Conservation (phyloP, 2,888 invertebrate genomes). For the Pachydiplax longipennis region DNA sequence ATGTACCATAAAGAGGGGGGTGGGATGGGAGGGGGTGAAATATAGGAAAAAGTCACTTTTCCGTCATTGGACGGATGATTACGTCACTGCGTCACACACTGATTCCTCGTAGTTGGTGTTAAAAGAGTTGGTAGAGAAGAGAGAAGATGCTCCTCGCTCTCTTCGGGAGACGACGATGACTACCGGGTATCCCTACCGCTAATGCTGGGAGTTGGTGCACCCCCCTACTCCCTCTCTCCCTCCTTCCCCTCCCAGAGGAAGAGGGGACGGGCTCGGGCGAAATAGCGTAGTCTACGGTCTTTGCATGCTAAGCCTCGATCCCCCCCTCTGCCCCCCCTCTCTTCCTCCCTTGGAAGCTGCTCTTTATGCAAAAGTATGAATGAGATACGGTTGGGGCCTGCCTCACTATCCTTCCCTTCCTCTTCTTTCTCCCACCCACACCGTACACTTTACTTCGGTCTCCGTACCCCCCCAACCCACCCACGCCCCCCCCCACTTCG, state of each 20-base stretch:
- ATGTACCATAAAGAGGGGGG: not conserved
- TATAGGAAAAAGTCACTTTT: constrained; percentile 52
- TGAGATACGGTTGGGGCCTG: constrained; percentile 61
- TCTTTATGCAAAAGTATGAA: constrained; percentile 70
- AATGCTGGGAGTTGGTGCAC: constrained; percentile 60
- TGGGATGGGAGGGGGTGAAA: not conserved
- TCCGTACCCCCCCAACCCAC: constrained; percentile 46
- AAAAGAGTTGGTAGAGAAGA: constrained; percentile 4
- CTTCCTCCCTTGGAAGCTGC: constrained; percentile 62
- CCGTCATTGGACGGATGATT: constrained; percentile 54
- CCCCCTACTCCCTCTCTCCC: constrained; percentile 52
- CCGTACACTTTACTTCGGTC: constrained; percentile 36
- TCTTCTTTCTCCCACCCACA: constrained; percentile 48
- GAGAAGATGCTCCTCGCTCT: constrained; percentile 34
- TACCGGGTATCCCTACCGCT: constrained; percentile 54
- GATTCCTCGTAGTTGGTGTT: not conserved
- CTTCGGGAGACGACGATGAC: constrained; percentile 38
- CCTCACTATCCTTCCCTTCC: constrained; percentile 48
- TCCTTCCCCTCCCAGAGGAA: constrained; percentile 48
- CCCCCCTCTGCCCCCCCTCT: constrained; percentile 57
- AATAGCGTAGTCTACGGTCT: constrained; percentile 51
- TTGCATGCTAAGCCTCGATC: constrained; percentile 55
- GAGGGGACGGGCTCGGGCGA: constrained; percentile 33
- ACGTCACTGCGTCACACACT: constrained; percentile 50
- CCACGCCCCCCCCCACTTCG: constrained; percentile 39